A percentile compares a stretch with the other conserved stretches of the same genome.
phyloP scores from a whole-genome alignment of 2,888 invertebrate genomes.

The Mesochorus sp. region DNA sequence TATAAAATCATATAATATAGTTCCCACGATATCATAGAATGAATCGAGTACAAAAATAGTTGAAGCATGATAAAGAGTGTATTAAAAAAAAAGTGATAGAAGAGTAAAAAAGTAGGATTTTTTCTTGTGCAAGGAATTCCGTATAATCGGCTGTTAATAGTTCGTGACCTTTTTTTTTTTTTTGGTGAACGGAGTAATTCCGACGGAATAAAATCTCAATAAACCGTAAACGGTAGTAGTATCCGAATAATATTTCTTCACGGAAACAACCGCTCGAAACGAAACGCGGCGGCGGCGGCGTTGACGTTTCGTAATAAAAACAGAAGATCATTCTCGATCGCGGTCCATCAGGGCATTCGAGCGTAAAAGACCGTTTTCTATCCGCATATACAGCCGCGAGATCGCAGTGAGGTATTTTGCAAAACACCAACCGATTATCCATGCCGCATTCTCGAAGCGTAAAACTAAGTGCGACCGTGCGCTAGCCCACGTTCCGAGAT shows the following conservation, averaged over 20 bases:
- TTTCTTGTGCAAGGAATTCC: no score
- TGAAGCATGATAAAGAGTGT: no score
- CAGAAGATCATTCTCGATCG: constrained; percentile 24
- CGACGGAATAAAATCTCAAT: no score
- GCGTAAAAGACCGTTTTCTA: constrained; percentile 41
- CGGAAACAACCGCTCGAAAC: neutral
- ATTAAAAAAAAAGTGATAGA: neutral
- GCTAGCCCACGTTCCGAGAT: constrained; percentile 17
- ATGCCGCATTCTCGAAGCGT: constrained; percentile 78
- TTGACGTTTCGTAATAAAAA: constrained; percentile 19
- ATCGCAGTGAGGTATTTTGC: constrained; percentile 61
- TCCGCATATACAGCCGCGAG: constrained; percentile 53
- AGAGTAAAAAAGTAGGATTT: no score
- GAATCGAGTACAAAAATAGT: neutral
- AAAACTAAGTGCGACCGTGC: constrained; percentile 74
- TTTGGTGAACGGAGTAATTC: no score
- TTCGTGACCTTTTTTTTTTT: no score
- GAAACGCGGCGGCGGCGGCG: neutral
- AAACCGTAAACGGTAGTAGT: no score
- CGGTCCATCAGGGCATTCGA: constrained; percentile 23
- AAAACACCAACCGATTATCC: constrained; percentile 72
- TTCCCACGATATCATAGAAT: neutral
- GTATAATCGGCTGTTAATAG: no score
- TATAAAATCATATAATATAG: neutral
- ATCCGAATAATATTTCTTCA: neutral